Evolutionary conservation across 2,888 invertebrate genomes (phyloP), one percentile per base, ranked within the genome.

Genomic region (Bombylius major): DNA sequence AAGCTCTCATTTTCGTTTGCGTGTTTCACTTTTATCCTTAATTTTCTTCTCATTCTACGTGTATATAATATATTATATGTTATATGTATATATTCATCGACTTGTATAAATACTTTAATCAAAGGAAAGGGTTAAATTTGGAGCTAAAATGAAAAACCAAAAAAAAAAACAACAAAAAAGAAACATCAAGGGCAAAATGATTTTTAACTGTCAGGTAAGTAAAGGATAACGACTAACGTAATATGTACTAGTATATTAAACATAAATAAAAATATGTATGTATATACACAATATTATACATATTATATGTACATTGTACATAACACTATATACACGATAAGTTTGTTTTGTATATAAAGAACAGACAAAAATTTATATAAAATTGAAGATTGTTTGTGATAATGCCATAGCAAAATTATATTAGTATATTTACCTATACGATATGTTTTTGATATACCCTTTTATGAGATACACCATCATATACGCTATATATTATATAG

Each of bases 401-500:
- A 23, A 23, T 23, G 23, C 23, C 23, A 23, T 23, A 23, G 23
- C 23, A 23, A 23, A 23, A 23, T 23, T 23, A 23, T 23, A 23
- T 23, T 23, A 23, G 23, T 23, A 23, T 23, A 23, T 23, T 23
- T 23, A 23, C 23, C 23, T 23, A 23, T 23, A 3, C 23, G 3
- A 23, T 23, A 23, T 9, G 36, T 36, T 36, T 8, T 36, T 36
- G 8, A 6, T 6, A 8, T 36, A 42, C 11, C 39, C 39, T 42
- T 42, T 42, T 42, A 42, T 42, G 39, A 11, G 12, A 11, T 11
- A 42, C 11, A 42, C 11, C 12, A 42, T 42, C 39, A 11, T 32
- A 50, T 50, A 42, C 49, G 45, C 14, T 45, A 50, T n/a, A n/a
- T n/a, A n/a, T n/a, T n/a, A 54, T 45, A 31, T 63, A 64, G 70